A percentile compares a stretch with the other conserved stretches of the same genome.
These are phyloP conservation scores for Branchinecta lynchi DNA, from an alignment of 1,140 invertebrate species.

Conservation along the genomic window DNA sequence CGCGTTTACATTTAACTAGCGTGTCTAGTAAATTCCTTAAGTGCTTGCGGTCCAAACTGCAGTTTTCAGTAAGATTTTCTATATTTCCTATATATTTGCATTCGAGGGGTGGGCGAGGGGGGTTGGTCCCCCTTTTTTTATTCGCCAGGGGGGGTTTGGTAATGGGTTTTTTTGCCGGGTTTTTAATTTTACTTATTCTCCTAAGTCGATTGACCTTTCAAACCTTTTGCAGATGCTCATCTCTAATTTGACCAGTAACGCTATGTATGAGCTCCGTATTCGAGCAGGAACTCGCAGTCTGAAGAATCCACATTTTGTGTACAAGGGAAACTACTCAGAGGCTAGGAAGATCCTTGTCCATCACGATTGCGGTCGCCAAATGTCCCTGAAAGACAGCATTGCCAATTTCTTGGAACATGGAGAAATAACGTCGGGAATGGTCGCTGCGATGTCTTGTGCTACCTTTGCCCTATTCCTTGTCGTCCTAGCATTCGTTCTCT, in stretches of 20 bases:
- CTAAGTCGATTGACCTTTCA: no score
- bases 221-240: constrained; percentile 43
- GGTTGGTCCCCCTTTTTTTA: no score
- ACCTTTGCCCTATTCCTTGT: constrained; percentile 51
- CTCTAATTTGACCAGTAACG: constrained; percentile 54
- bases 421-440: constrained; percentile 50
- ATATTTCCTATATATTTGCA: no score
- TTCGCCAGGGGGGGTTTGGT: constrained; percentile 14
- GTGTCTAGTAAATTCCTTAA: no score
- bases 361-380: constrained; percentile 38
- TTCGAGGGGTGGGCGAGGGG: no score
- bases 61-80: no score
- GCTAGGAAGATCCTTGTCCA: constrained; percentile 45
- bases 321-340: constrained; percentile 47
- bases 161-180: no score
- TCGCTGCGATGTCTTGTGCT: constrained; percentile 55
- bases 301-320: constrained; percentile 42
- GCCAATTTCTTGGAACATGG: constrained; percentile 35
- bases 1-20: no score
- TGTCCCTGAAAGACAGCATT: constrained; percentile 38
- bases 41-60: no score
- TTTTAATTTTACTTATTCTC: no score
- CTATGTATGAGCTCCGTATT: constrained; percentile 55
- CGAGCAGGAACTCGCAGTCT: constrained; percentile 50
- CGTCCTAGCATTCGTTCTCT: constrained; percentile 51